These are phyloP conservation scores for Drosophila nigricruria DNA, from an alignment of 2,888 invertebrate genomes.

Conservation along the genomic window DNA sequence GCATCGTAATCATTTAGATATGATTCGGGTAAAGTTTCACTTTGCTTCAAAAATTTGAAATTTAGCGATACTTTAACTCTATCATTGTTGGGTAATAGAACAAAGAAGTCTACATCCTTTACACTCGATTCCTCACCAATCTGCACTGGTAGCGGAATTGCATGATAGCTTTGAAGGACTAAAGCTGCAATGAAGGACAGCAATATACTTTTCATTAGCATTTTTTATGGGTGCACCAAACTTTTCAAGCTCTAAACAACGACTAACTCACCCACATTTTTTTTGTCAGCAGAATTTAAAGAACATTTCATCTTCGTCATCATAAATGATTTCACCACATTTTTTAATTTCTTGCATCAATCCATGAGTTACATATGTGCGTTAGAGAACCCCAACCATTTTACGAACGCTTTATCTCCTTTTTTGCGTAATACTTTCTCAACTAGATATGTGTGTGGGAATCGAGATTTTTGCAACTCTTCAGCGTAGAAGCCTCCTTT, in stretches of 20 bases:
- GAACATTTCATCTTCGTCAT: not conserved
- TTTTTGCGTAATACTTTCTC: not conserved
- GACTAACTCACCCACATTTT: conserved; percentile 1
- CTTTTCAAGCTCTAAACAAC: not conserved
- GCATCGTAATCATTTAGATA: not conserved
- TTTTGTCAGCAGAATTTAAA: not conserved
- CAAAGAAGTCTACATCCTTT: no score
- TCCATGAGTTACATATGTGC: not conserved
- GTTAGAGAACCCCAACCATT: not conserved
- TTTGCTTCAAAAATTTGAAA: not conserved
- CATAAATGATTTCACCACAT: not conserved
- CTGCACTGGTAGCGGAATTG: no score
- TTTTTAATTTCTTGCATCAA: not conserved
- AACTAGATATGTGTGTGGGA: not conserved
- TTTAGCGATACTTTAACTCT: not conserved
- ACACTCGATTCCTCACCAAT: no score
- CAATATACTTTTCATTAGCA: not conserved
- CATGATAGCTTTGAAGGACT: no score
- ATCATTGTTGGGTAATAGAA: not conserved
- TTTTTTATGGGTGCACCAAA: not conserved
- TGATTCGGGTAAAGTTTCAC: not conserved
- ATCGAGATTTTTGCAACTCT: not conserved
- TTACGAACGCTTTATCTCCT: not conserved
- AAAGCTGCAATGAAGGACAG: no score
- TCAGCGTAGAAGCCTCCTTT: conserved; percentile 4